phyloP scores from a whole-genome alignment of 2,797 vertebrate genomes.

The Rousettus madagascariensis region DNA sequence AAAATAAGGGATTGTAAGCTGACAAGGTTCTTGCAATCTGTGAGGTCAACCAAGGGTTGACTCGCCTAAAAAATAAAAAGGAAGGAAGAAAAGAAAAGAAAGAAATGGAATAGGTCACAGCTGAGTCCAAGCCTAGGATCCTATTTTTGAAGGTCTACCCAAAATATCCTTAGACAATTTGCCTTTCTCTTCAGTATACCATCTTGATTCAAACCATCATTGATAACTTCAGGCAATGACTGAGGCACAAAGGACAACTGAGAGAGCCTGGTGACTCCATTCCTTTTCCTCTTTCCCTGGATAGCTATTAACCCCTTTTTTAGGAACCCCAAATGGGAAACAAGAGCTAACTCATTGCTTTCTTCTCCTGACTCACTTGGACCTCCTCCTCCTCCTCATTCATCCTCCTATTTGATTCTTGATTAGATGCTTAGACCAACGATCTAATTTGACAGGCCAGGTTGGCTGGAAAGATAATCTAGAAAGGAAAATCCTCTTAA shows the following conservation, averaged over 20 bases:
- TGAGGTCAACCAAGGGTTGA: no score
- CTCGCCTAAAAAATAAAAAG: no score
- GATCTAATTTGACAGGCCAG: slow-evolving; percentile 35
- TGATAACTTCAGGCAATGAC: slow-evolving; percentile 38
- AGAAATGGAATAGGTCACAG: slow-evolving; percentile 26
- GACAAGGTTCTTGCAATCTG: no score
- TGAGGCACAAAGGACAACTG: neutral
- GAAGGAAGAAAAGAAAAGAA: no score
- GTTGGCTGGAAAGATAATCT: slow-evolving; percentile 3
- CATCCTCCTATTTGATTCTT: slow-evolving; percentile 16
- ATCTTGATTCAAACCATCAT: neutral
- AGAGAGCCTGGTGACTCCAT: neutral
- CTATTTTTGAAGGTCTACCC: neutral
- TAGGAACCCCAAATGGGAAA: slow-evolving; percentile 10
- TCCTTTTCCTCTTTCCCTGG: neutral
- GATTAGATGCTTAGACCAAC: slow-evolving; percentile 40
- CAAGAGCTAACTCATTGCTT: slow-evolving; percentile 34
- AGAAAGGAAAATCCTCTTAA: slow-evolving; percentile 37
- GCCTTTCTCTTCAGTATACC: neutral
- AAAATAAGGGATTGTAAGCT: no score
- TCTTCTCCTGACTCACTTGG: slow-evolving; percentile 49
- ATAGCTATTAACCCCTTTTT: slow-evolving; percentile 1
- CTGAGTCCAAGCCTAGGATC: neutral
- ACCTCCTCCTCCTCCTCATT: neutral
- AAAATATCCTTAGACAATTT: slow-evolving; percentile 31